These are phyloP conservation scores for Rhinatrema bivittatum DNA, from an alignment of 2,797 vertebrate genomes.

Conservation along the genomic window DNA sequence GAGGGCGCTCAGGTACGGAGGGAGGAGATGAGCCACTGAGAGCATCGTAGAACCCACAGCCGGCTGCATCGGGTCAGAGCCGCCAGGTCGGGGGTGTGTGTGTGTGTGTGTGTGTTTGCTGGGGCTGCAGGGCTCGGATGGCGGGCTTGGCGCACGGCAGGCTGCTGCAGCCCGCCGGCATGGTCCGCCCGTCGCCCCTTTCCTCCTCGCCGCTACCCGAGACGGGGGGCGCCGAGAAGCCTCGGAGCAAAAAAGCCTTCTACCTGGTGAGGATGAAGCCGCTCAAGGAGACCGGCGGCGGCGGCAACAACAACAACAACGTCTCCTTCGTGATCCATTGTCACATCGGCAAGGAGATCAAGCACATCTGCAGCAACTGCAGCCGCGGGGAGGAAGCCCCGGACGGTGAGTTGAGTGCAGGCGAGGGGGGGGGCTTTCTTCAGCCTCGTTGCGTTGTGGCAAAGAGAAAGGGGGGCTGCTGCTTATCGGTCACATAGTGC, in stretches of 20 bases:
- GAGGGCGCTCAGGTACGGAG: neutral
- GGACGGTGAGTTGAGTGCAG: constrained; percentile 97
- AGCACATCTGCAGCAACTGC: constrained; percentile 98
- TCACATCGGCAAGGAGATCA: constrained; percentile 96
- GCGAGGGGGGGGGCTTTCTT: too few species aligned
- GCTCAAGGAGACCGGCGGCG: constrained; percentile 72
- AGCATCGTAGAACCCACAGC: constrained; percentile 3
- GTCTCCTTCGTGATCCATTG: constrained; percentile 93
- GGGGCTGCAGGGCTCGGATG: constrained; percentile 62
- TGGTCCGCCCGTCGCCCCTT: constrained; percentile 62
- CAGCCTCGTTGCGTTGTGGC: too few species aligned
- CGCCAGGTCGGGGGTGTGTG: constrained; percentile 23
- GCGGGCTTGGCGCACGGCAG: constrained; percentile 65
- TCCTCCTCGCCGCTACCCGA: constrained; percentile 48
- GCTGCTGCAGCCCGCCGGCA: constrained; percentile 48
- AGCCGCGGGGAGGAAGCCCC: constrained; percentile 83
- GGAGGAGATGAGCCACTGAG: neutral
- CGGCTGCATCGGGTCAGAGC: constrained; percentile 11
- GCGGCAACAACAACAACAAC: constrained; percentile 72
- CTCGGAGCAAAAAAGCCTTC: constrained; percentile 82
- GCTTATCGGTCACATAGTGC: too few species aligned
- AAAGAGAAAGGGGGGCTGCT: too few species aligned
- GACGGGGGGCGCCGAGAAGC: constrained; percentile 59
- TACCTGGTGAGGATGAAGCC: constrained; percentile 86
- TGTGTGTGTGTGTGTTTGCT: constrained; percentile 29